Evolutionary conservation across 2,888 invertebrate genomes (phyloP), one percentile per base, ranked within the genome.

Genomic region (Leptinotarsa juncta): DNA sequence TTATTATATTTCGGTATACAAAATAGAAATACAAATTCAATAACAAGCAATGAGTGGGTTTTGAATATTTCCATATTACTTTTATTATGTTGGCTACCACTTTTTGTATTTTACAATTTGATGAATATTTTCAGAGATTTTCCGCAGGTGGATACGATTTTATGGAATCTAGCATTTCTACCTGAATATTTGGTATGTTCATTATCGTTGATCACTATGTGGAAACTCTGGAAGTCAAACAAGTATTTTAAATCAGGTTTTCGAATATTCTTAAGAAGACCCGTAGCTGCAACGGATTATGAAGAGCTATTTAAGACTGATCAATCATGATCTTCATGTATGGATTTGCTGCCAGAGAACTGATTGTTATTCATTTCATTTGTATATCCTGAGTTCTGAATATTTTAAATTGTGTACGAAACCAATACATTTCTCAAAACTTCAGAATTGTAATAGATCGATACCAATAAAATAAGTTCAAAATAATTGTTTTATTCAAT

Each of bases 141-240:
- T 2, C 60, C 55, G 3, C 57, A 60, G 2, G 67, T 74, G 3
- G 78, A 78, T 18, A 62, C 70, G 3, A 70, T 76, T n/a, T 55
- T 80, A 70, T 80, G 78, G 80, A 75, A 74, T 69, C 4, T 74
- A 16, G 76, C 77, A 2, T 77, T 80, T 67, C 23, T 78, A 20
- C 78, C 80, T 1, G 80, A 78, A 68, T 80, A 74, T 55, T 50
- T 77, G n/a, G 78, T 76, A 4, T 80, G 78, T 50, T 75, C 65
- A 3, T 71, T 70, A 16, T 74, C 78, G 7, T 15, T 78, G n/a
- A 53, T 77, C 3, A 65, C 73, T 15, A 53, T 71, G 15, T 77
- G 65, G 60, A 69, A 74, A 62, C 67, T 80, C 20, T 80, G 78
- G 75, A 74, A 42, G 65, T 60, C 42, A 3, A 74, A 77, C 62